Evolutionary conservation across 1,140 invertebrate genomes (phyloP), one percentile per base, ranked within the genome.

Genomic region (Tetramorium parvispinum): DNA sequence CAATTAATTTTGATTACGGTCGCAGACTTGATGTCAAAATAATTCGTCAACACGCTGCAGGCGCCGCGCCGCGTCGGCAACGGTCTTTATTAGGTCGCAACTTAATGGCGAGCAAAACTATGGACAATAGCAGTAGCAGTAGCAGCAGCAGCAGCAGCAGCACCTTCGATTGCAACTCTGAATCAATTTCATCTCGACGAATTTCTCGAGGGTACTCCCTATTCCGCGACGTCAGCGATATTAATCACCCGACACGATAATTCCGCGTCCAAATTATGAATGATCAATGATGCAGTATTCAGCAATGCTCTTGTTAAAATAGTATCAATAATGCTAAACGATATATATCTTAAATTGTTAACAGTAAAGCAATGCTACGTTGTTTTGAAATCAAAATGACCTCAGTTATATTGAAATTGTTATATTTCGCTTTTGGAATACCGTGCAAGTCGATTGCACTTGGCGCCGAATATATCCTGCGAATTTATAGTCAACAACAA

Each of bases 1-100:
- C 78, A 81, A 81, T 81, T 81, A 81, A 81, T 81, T 81, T 57
- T 16, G 78, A 57, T 70, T 81, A 40, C 37, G 49, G 63, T 24
- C 32, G 40, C 49, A 6, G 43, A 46, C 63, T 53, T 37, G 32
- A 24, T 43, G 78, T 81, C 21, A 24, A 70, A 81, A 70, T 81
- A 70, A 81, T 81, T 70, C 65, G 78, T 51, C 46, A 51, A 70
- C 77, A 70, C 51, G 78, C 8, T 57, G 16, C 63, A 24, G 61
- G 18, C 55, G 32, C 37, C 53, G 40, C 32, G n/a, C n/a, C n/a
- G n/a, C n/a, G n/a, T n/a, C n/a, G 8, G 73, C 55, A 27, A 21
- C 6, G 61, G 21, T 81, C 77, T 53, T 81, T 81, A 81, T 70
- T 40, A 68, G 46, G 13, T 53, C 32, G 32, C 63, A 46, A 66